Conservation (phyloP, 2,113 vertebrate species). For the Brachirus orientalis region DNA sequence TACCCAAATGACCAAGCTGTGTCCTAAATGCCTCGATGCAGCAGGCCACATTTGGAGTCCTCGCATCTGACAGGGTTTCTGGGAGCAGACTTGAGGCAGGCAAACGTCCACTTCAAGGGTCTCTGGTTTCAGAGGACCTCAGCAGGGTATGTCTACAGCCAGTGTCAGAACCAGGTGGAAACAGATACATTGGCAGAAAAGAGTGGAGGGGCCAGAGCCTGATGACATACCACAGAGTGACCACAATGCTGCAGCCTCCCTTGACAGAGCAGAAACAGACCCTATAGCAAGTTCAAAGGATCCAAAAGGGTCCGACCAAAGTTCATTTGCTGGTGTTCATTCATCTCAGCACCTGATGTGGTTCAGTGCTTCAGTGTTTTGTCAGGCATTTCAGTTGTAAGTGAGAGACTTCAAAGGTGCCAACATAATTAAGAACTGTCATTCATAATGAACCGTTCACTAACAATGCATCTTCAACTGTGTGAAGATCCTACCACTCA, state of each 20-base stretch:
- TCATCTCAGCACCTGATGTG: slow-evolving; percentile 73
- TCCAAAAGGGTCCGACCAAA: slow-evolving; percentile 70
- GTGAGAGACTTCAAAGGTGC: slow-evolving; percentile 68
- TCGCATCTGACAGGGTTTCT: slow-evolving; percentile 81
- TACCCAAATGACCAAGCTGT: slow-evolving; percentile 79
- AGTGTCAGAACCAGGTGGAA: slow-evolving; percentile 76
- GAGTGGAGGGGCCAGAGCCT: slow-evolving; percentile 80
- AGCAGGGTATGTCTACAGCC: slow-evolving; percentile 91
- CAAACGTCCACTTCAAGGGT: slow-evolving; percentile 98
- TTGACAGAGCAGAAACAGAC: slow-evolving; percentile 77
- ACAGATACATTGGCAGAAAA: slow-evolving; percentile 85
- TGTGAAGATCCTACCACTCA: background rate
- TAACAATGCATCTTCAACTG: slow-evolving; percentile 9
- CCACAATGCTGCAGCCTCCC: slow-evolving; percentile 58
- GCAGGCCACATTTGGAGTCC: slow-evolving; percentile 83
- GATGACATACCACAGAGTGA: slow-evolving; percentile 76
- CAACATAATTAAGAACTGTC: slow-evolving; percentile 20
- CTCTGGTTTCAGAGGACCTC: slow-evolving; percentile 96
- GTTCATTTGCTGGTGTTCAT: slow-evolving; percentile 72
- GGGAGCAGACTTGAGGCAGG: slow-evolving; percentile 86
- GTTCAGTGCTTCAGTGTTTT: slow-evolving; percentile 56
- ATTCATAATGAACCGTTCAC: slow-evolving; percentile 37
- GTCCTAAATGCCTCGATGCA: slow-evolving; percentile 85
- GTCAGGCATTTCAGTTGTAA: slow-evolving; percentile 51
- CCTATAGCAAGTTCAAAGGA: slow-evolving; percentile 77